Evolutionary conservation across 2,113 vertebrate genomes (phyloP), one percentile per base, ranked within the genome.

Genomic region (Etheostoma cragini): DNA sequence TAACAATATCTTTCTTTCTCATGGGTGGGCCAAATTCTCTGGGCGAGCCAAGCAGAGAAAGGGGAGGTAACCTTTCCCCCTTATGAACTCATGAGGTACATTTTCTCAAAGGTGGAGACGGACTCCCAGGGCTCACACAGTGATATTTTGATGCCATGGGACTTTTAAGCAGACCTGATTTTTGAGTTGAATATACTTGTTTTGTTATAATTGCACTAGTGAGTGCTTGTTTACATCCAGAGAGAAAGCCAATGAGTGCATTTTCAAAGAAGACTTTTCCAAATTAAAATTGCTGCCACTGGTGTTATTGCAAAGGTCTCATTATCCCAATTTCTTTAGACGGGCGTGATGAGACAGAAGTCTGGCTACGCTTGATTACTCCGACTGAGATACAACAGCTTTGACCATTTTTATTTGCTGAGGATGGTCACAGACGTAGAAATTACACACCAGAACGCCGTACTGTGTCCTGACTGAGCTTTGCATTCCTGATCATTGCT

Each of bases 291-390:
- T 61, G 70, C 57, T 72, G 42, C 79, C 12, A 54, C 57, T 47
- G 72, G 67, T 84, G 1, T 33, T 33, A 33, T 26, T 35, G 26
- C n/a, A 73, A 73, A 79, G 57, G 77, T 84, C 76, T 78, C 60
- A 70, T 87, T 87, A 82, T 81, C n/a, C 58, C 14, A 13, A 12
- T 53, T 38, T 19, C 12, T 33, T 33, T 33, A 5, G 33, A 1
- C 33, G 33, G 5, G 33, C n/a, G n/a, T 62, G n/a, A 71, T 22
- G 47, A 73, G 76, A 42, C 24, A 58, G 52, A 30, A 46, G 60
- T 63, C 57, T 53, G 73, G 45, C 8, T 0, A 19, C 5, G 0
- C 53, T 58, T 58, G n/a, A 78, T 78, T 65, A 50, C 33, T 4
- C 63, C 72, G 68, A 81, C 22, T 78, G 70, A 67, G 52, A 80